Evolutionary conservation across 2,113 vertebrate genomes (phyloP).

Genomic region (Siniperca chuatsi): DNA sequence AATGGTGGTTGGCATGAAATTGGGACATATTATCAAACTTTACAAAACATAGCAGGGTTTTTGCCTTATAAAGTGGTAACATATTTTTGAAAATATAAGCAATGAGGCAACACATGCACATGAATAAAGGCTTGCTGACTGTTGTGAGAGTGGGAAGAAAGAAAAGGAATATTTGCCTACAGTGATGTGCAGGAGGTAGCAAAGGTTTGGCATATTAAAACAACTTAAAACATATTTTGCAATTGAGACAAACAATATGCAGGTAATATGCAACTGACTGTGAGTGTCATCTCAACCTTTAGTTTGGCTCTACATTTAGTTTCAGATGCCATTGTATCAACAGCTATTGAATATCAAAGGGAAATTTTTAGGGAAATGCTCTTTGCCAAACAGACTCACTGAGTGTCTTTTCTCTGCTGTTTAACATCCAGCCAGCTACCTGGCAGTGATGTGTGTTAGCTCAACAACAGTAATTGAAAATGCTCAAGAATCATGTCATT

Average conservation of each 20-base stretch:
- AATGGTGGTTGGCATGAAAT: not conserved
- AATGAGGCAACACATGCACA: not conserved
- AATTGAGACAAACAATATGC: not conserved
- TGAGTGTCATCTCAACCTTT: not conserved
- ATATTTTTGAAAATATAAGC: not conserved
- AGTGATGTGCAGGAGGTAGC: too few species aligned
- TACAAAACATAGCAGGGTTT: not conserved
- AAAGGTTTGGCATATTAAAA: not conserved
- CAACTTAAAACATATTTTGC: not conserved
- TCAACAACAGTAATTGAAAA: conserved; percentile 9
- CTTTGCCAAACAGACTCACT: conserved; percentile 28
- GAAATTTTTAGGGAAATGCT: conserved; percentile 24
- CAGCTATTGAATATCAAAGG: conserved; percentile 22
- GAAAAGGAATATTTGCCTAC: not conserved
- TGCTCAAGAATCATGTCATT: not conserved
- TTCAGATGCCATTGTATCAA: conserved; percentile 7
- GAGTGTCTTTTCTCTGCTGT: conserved; percentile 23
- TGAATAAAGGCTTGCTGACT: not conserved
- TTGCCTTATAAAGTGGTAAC: not conserved
- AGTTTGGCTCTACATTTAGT: not conserved
- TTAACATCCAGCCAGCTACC: conserved; percentile 8
- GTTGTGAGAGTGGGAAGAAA: not conserved
- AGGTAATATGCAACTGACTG: not conserved
- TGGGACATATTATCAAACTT: not conserved
- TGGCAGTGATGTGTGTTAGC: conserved; percentile 1